Evolutionary conservation across 2,113 vertebrate genomes (phyloP).

Genomic region (Crotalus horridus): DNA sequence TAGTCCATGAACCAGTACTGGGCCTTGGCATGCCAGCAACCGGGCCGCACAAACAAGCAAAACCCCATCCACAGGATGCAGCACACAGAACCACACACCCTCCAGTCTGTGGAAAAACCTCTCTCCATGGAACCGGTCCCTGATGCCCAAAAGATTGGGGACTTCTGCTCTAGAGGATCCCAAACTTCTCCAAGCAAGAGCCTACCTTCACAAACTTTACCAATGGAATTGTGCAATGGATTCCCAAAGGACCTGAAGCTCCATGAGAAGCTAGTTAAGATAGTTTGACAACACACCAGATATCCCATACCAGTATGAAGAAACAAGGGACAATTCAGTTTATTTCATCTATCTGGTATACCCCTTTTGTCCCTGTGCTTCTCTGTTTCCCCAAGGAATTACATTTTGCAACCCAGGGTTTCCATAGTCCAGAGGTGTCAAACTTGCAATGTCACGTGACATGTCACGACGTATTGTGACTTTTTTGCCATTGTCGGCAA

Average conservation of each 20-base stretch:
- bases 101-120: too few species aligned
- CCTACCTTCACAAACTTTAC: not conserved
- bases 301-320: not conserved
- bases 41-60: too few species aligned
- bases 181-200: not conserved
- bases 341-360: not conserved
- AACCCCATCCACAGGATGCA: too few species aligned
- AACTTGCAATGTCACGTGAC: too few species aligned
- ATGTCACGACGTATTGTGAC: too few species aligned
- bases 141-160: too few species aligned
- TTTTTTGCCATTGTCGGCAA: too few species aligned
- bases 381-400: not conserved
- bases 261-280: not conserved
- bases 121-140: too few species aligned
- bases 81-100: too few species aligned
- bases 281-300: not conserved
- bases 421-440: not conserved
- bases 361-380: not conserved
- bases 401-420: not conserved
- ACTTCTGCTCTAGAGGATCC: not conserved
- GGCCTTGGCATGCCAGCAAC: too few species aligned
- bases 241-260: not conserved
- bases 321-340: not conserved
- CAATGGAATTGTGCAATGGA: not conserved
- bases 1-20: too few species aligned